These are phyloP conservation scores for Diogma glabrata DNA, from an alignment of 2,888 invertebrate species.

Conservation along the genomic window DNA sequence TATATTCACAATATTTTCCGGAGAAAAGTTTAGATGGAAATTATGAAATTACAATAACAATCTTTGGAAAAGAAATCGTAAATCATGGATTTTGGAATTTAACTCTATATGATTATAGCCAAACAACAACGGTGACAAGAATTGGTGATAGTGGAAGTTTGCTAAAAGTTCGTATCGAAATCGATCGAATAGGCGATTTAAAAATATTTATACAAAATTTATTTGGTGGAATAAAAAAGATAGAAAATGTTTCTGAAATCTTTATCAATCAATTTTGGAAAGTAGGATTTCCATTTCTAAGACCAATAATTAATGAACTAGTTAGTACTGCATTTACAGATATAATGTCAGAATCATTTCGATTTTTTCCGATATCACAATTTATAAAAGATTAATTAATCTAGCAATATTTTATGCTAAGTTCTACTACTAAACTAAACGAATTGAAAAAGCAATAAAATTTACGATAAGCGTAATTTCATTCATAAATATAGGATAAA, in stretches of 20 bases:
- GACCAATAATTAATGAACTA: slow-evolving; percentile 69
- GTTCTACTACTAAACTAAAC: no score
- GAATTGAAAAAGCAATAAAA: no score
- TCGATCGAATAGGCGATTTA: slow-evolving; percentile 64
- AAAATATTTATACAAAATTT: slow-evolving; percentile 66
- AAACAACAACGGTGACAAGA: slow-evolving; percentile 38
- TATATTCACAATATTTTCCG: slow-evolving; percentile 73
- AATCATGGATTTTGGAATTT: slow-evolving; percentile 65
- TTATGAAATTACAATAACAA: slow-evolving; percentile 50
- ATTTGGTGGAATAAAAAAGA: slow-evolving; percentile 49
- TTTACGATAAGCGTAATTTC: no score
- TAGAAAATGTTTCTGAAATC: slow-evolving; percentile 61
- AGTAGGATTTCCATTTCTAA: slow-evolving; percentile 61
- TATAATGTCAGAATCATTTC: slow-evolving; percentile 65
- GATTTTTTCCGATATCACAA: slow-evolving; percentile 56
- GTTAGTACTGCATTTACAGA: slow-evolving; percentile 75
- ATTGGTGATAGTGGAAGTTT: slow-evolving; percentile 35
- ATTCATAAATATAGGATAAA: no score
- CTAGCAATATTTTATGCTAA: not conserved
- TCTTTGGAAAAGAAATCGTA: slow-evolving; percentile 47
- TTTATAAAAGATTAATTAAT: slow-evolving; percentile 36
- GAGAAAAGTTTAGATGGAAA: slow-evolving; percentile 62
- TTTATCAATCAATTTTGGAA: slow-evolving; percentile 74
- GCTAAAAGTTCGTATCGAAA: slow-evolving; percentile 54
- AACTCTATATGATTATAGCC: slow-evolving; percentile 53